Evolutionary conservation across 1,140 invertebrate species (phyloP).

Genomic region (Chironomus striatipennis): DNA sequence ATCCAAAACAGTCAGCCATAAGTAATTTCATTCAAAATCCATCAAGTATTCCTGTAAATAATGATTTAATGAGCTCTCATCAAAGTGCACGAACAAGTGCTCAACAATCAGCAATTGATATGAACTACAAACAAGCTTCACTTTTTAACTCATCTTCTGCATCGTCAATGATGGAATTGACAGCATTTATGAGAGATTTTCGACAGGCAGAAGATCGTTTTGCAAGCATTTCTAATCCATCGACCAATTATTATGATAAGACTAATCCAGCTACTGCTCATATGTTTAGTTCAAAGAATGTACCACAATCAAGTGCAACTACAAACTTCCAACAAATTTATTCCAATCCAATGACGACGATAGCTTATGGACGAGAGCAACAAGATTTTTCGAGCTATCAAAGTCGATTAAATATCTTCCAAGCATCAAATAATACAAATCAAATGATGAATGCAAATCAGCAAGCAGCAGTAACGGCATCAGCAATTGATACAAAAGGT

Average conservation of each 20-base stretch:
- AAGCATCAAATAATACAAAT: slow-evolving; percentile 23
- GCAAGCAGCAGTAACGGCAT: slow-evolving; percentile 23
- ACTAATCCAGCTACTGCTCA: slow-evolving; percentile 37
- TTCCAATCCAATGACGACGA: slow-evolving; percentile 16
- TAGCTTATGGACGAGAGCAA: slow-evolving; percentile 10
- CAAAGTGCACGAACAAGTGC: background rate
- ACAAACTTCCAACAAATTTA: slow-evolving; percentile 22
- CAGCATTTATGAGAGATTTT: slow-evolving; percentile 26
- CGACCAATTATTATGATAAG: slow-evolving; percentile 36
- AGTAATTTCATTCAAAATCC: background rate
- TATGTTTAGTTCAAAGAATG: slow-evolving; percentile 32
- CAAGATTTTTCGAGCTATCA: slow-evolving; percentile 16
- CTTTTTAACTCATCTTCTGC: slow-evolving; percentile 23
- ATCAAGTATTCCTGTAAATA: background rate
- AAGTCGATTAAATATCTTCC: slow-evolving; percentile 26
- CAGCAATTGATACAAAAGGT: slow-evolving; percentile 31
- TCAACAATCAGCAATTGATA: background rate
- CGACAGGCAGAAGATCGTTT: slow-evolving; percentile 26
- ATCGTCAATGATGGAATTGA: slow-evolving; percentile 29
- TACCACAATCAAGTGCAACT: slow-evolving; percentile 24
- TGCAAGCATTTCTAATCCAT: slow-evolving; percentile 25
- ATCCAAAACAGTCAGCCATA: background rate
- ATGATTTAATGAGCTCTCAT: background rate
- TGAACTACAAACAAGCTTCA: slow-evolving; percentile 22
- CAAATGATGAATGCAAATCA: slow-evolving; percentile 21